A percentile compares a stretch with the other conserved stretches of the same genome.
phyloP scores from a whole-genome alignment of 2,797 vertebrate species.

The Furcifer pardalis region DNA sequence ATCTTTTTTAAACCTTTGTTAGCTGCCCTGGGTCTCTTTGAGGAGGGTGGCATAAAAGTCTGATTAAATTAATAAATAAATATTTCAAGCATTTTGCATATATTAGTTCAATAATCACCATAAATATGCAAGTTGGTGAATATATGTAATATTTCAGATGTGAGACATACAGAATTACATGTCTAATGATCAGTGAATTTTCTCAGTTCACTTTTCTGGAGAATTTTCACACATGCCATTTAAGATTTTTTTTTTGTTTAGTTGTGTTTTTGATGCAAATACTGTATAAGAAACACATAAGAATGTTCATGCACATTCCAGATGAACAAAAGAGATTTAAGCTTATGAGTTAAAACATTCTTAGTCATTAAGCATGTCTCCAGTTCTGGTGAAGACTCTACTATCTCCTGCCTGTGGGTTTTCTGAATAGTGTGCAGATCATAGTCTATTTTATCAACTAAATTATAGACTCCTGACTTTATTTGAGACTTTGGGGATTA shows the following conservation, averaged over 20 bases:
- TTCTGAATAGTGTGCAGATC: slow-evolving; percentile 22
- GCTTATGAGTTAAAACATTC: not conserved
- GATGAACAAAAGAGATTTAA: not conserved
- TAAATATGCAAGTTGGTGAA: not conserved
- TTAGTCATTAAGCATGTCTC: not conserved
- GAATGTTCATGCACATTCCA: not conserved
- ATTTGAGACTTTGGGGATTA: slow-evolving; percentile 38
- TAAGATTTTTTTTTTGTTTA: not conserved
- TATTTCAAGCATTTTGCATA: not conserved
- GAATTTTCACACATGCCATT: not conserved
- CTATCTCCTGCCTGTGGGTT: slow-evolving; percentile 35
- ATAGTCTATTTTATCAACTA: slow-evolving; percentile 26
- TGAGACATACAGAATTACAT: not conserved
- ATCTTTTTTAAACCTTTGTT: too few relatives aligned
- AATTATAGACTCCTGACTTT: not conserved
- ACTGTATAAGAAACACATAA: not conserved
- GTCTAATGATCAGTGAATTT: not conserved
- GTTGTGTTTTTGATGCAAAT: not conserved
- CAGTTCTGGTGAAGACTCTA: rapidly evolving
- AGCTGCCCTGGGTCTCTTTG: too few relatives aligned
- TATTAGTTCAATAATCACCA: not conserved
- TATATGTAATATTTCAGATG: not conserved
- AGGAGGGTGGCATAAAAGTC: too few relatives aligned
- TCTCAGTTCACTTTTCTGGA: not conserved
- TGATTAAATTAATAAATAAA: too few relatives aligned